Evolutionary conservation across 2,888 invertebrate genomes (phyloP).

Genomic region (Drosophila maculinotata): DNA sequence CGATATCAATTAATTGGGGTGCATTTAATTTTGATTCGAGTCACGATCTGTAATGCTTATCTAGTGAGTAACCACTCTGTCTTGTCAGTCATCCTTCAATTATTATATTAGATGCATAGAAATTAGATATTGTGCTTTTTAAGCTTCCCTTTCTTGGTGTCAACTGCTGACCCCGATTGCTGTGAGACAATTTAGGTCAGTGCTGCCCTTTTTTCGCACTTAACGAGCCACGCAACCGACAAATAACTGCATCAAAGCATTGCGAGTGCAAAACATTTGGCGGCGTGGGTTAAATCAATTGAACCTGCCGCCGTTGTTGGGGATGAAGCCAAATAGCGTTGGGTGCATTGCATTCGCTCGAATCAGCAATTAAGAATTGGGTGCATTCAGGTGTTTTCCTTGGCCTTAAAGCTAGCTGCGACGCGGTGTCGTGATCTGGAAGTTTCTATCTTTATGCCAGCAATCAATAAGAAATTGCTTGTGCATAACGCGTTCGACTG

Average conservation of each 20-base stretch:
- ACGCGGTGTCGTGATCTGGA: conserved; percentile 4
- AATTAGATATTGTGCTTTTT: conserved; percentile 1
- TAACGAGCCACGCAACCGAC: conserved; percentile 2
- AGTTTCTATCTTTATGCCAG: conserved; percentile 14
- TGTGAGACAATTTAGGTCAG: conserved; percentile 18
- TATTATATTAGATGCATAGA: background rate
- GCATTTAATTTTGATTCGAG: background rate
- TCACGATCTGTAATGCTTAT: background rate
- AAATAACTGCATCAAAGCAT: conserved; percentile 42
- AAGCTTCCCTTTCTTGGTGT: background rate
- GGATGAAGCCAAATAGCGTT: conserved; percentile 20
- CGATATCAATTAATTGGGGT: background rate
- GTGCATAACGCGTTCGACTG: no score
- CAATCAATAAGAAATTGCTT: conserved; percentile 33
- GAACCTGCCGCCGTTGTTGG: conserved; percentile 24
- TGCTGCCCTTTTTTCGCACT: conserved; percentile 32
- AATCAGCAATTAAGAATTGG: conserved; percentile 23
- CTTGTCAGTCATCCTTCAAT: background rate
- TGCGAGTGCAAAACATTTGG: conserved; percentile 58
- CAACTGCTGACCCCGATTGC: background rate
- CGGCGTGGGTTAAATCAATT: conserved; percentile 56
- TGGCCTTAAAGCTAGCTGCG: background rate
- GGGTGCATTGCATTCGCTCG: conserved; percentile 32
- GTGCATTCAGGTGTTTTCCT: conserved; percentile 43
- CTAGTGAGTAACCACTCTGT: no score